Base-by-base conservation (phyloP, 2,113 vertebrate genomes). In the Oryzias celebensis region DNA sequence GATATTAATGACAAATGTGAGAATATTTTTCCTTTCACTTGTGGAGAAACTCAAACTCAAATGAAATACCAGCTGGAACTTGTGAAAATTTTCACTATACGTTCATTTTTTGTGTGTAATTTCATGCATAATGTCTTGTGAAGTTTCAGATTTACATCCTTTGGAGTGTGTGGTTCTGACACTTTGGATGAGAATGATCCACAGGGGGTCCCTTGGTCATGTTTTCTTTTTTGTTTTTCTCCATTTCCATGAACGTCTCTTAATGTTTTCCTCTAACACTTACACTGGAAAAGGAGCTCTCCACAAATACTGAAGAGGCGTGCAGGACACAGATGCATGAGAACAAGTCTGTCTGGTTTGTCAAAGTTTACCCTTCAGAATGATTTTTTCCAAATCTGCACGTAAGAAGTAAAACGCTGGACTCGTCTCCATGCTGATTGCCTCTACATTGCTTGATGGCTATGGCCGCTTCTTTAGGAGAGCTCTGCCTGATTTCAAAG, bases 401-500 rank as follows among this genome's bases (percentile, higher is more conserved):
- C 41, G 53, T 62, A 61, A 84, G 76, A 68, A 46, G 20, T 52
- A 50, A 71, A 57, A 13, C 14, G 52, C 43, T 51, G 50, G 22
- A 52, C 51, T 24, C 48, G 26, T 31, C 56, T 57, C 28, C 44
- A 44, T 56, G 68, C 46, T 65, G 58, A 63, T 55, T 64, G 52
- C 23, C 42, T 66, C 72, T 26, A 58, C 12, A 48, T 56, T 47
- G 3, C 47, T 17, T 16, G 44, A 45, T 45, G 44, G 4, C 14
- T 16, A 6, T 16, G 16, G 44, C 44, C 17, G 44, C 44, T 16
- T 45, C 15, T 7, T 47, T 47, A 17, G 7, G 14, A n/a, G 36
- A 13, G 10, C 36, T 61, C 60, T 7, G 65, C 68, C 68, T 59
- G 61, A 47, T 76, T 71, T 68, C 17, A 85, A 87, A 84, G 84